Evolutionary conservation across 2,797 vertebrate species (phyloP), one percentile per base, ranked within the genome.

Genomic region (Anguilla anguilla): DNA sequence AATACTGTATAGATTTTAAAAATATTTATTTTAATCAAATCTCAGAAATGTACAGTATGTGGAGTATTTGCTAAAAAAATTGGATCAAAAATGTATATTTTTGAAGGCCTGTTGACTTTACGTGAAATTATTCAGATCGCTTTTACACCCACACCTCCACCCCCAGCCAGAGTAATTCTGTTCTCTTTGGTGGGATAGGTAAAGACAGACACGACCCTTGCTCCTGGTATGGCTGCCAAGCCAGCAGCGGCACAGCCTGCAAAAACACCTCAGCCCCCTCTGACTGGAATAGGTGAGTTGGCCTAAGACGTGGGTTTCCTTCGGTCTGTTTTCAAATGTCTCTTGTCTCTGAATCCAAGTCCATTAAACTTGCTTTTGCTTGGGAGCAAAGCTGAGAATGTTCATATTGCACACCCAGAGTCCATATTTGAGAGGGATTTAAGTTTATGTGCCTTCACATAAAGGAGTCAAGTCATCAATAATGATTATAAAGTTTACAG

Each of bases 221-320:
- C 94, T 10, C 90, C 96, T 91, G 91, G 93, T 64, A 91, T 96
- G 35, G 64, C 96, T 90, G 91, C 94, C n/a, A 98, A 97, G 91
- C 95, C 96, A 61, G 85, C 93, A 83, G 85, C 91, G 86, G 93
- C 95, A 88, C 96, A 95, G 90, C 91, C 95, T 2, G 95, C 93
- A 85, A 98, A 97, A 95, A 95, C 90, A 1, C 95, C 97, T 0
- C 93, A 94, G 17, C 94, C 96, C 5, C 95, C 96, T 83, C 95
- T 96, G 91, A 96, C 96, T 90, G 96, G 97, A 90, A 95, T 97
- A 90, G 98, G 98, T 99, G 91, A 96, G 95, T 90, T n/a, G 64
- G 61, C 39, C 39, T 15, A 19, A 15, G 74, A 28, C 11, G 6
- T 25, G 83, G 83, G 51, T 17, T n/a, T 83, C 82, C n/a, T 19